Conservation (phyloP, 2,797 vertebrate species). For the Columba guinea region DNA sequence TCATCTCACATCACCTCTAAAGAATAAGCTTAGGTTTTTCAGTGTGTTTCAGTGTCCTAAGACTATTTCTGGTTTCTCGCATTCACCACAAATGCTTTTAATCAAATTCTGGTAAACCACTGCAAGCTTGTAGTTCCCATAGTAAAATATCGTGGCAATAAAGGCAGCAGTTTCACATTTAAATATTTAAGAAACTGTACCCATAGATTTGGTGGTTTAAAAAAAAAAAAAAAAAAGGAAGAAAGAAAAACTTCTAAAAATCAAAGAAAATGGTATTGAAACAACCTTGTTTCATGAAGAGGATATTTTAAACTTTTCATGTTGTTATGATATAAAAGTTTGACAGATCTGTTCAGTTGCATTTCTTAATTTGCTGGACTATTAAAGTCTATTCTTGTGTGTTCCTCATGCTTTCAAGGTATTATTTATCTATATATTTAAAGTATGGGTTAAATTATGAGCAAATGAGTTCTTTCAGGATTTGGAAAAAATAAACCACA, state of each 20-base stretch:
- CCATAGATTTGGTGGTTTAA: not conserved
- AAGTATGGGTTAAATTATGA: not conserved
- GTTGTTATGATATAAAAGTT: not conserved
- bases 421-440: not conserved
- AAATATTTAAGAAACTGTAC: slow-evolving; percentile 41
- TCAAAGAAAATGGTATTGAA: not conserved
- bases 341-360: not conserved
- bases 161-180: slow-evolving; percentile 12
- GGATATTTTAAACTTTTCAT: not conserved
- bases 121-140: not conserved
- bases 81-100: slow-evolving; percentile 26
- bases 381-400: not conserved
- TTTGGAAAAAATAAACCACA: not conserved
- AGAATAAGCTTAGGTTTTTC: not conserved
- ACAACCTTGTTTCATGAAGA: not conserved
- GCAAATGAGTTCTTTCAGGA: not conserved
- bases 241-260: not conserved
- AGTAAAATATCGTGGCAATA: not conserved
- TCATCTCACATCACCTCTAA: not conserved
- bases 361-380: not conserved
- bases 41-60: not conserved
- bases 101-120: slow-evolving; percentile 1
- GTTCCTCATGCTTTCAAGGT: not conserved
- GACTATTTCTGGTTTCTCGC: not conserved
- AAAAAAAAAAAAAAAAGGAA: no score